phyloP scores from a whole-genome alignment of 2,888 invertebrate genomes.

The Mycalesis mineus region DNA sequence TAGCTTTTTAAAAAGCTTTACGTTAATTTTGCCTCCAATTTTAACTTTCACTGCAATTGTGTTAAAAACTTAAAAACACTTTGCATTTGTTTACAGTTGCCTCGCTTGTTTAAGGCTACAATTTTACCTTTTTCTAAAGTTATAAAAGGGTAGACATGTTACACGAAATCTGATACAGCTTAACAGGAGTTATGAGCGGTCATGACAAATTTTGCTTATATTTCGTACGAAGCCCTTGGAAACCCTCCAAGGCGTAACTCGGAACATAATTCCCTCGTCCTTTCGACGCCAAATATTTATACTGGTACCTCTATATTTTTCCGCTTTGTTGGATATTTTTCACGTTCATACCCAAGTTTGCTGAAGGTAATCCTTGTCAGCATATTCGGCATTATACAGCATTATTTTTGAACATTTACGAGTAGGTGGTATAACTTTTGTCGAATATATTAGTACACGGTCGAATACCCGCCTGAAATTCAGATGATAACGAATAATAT shows the following conservation, averaged over 20 bases:
- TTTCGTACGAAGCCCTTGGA: conserved; percentile 47
- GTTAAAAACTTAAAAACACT: too few relatives aligned
- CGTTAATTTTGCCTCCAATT: too few relatives aligned
- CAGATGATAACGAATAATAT: neutral
- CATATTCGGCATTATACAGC: neutral
- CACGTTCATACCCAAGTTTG: conserved; percentile 6
- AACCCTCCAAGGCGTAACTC: conserved; percentile 43
- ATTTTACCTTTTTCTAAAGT: neutral
- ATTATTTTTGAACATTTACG: conserved; percentile 7
- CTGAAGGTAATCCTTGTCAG: conserved; percentile 3
- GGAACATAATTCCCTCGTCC: conserved; percentile 43
- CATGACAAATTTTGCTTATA: conserved; percentile 34
- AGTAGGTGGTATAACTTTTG: neutral
- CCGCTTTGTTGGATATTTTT: conserved; percentile 11
- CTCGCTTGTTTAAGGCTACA: neutral
- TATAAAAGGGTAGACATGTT: conserved; percentile 10
- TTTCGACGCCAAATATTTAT: conserved; percentile 57
- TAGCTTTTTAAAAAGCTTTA: too few relatives aligned
- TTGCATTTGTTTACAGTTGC: neutral
- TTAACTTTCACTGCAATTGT: too few relatives aligned
- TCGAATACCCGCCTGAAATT: neutral
- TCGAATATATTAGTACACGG: neutral
- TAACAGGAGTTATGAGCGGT: conserved; percentile 19
- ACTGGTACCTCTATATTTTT: conserved; percentile 24
- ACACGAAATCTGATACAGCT: conserved; percentile 20